Evolutionary conservation across 2,113 vertebrate species (phyloP).

Genomic region (Pardalotus punctatus): DNA sequence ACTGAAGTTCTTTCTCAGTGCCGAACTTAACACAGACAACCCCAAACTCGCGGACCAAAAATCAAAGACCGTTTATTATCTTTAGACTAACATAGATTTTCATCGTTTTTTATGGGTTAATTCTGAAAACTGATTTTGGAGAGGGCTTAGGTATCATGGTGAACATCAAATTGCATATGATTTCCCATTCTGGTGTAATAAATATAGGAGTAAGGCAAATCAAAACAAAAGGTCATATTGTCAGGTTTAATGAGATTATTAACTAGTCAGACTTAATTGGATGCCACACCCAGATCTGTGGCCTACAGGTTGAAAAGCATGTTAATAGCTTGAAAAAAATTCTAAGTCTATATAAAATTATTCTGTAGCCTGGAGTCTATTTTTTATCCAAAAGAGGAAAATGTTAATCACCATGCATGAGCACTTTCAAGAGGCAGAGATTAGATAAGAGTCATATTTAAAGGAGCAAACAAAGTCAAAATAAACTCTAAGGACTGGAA

Average conservation of each 20-base stretch:
- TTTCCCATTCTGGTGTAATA: not conserved
- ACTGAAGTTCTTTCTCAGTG: not conserved
- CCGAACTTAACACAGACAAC: not conserved
- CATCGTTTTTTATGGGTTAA: not conserved
- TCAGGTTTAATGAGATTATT: not conserved
- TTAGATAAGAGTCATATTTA: not conserved
- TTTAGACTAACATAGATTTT: not conserved
- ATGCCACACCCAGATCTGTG: not conserved
- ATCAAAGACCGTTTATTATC: not conserved
- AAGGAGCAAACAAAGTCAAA: not conserved
- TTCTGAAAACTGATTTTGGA: not conserved
- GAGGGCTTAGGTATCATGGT: fast-evolving
- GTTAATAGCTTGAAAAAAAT: not conserved
- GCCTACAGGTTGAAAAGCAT: not conserved
- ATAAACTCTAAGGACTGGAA: not conserved
- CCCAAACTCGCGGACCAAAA: not conserved
- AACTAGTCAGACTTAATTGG: not conserved
- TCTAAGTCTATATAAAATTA: not conserved
- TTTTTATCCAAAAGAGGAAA: not conserved
- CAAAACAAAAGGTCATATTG: not conserved
- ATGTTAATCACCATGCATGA: not conserved
- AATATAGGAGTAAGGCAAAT: not conserved
- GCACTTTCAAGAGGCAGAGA: not conserved
- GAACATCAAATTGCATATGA: not conserved
- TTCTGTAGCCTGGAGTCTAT: not conserved